phyloP scores from a whole-genome alignment of 1,140 invertebrate genomes.

The Calycopis cecrops region DNA sequence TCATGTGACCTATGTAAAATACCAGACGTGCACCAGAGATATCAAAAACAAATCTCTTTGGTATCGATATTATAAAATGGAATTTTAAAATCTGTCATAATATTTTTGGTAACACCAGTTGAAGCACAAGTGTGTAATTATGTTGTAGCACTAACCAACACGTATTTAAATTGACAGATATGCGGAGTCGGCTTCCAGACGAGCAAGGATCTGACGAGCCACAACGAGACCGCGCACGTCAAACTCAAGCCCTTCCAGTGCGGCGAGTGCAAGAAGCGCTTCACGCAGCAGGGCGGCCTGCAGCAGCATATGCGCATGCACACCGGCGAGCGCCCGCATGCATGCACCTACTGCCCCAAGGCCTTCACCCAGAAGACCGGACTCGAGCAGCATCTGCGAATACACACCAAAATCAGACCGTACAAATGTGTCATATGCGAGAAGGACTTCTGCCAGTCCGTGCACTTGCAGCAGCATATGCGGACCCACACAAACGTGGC shows the following conservation, averaged over 20 bases:
- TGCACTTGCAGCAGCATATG: conserved; percentile 69
- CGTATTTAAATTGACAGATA: conserved; percentile 14
- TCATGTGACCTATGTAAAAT: too few species aligned
- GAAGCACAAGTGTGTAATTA: too few species aligned
- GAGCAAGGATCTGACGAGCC: conserved; percentile 51
- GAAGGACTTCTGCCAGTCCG: conserved; percentile 77
- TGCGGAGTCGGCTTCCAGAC: conserved; percentile 40
- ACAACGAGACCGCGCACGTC: conserved; percentile 64
- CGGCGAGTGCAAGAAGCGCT: conserved; percentile 53
- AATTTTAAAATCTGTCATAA: too few species aligned
- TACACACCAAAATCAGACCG: conserved; percentile 79
- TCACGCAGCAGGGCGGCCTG: conserved; percentile 60
- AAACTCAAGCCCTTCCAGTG: conserved; percentile 63
- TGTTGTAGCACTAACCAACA: background rate
- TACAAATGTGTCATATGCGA: conserved; percentile 82
- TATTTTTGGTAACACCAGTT: too few species aligned
- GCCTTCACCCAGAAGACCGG: conserved; percentile 87
- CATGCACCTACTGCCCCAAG: conserved; percentile 88
- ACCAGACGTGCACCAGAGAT: too few species aligned
- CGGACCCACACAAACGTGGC: conserved; percentile 78
- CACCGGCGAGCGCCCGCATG: conserved; percentile 85
- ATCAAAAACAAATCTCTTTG: too few species aligned
- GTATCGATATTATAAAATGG: too few species aligned
- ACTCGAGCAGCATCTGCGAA: conserved; percentile 78
- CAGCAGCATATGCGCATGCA: conserved; percentile 76